phyloP scores from a whole-genome alignment of 2,888 invertebrate genomes.

The Drosophila robusta region DNA sequence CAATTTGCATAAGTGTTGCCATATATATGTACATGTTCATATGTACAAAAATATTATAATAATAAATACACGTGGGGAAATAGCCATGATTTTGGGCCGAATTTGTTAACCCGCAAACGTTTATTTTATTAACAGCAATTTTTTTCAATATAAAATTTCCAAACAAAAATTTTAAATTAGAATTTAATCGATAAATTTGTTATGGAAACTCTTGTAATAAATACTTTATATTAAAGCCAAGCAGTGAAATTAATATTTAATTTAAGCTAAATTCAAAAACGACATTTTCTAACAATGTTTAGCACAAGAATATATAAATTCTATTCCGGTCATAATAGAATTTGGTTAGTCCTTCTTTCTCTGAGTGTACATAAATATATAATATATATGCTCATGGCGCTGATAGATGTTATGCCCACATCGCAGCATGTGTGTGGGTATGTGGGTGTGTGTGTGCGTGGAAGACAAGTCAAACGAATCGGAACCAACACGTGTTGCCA shows the following conservation, averaged over 20 bases:
- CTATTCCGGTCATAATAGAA: not conserved
- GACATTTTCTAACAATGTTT: too few species aligned
- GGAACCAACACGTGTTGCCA: slow-evolving; percentile 74
- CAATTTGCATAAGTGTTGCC: slow-evolving; percentile 79
- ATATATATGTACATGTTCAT: slow-evolving; percentile 28
- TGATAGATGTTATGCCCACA: slow-evolving; percentile 52
- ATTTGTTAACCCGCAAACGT: too few species aligned
- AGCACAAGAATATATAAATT: not conserved
- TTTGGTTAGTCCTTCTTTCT: not conserved
- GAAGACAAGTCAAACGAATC: slow-evolving; percentile 49
- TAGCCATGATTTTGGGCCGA: too few species aligned
- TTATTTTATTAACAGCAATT: too few species aligned
- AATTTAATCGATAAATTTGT: too few species aligned
- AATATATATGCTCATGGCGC: slow-evolving; percentile 22
- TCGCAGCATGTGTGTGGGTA: slow-evolving; percentile 19
- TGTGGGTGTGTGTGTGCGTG: not conserved
- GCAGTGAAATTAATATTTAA: too few species aligned
- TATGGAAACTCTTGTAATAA: too few species aligned
- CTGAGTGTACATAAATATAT: slow-evolving; percentile 4
- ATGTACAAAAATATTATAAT: slow-evolving; percentile 5
- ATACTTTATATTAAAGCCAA: too few species aligned
- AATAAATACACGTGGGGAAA: slow-evolving; percentile 8
- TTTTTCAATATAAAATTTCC: too few species aligned
- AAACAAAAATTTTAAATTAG: too few species aligned
- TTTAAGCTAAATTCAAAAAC: too few species aligned